Conservation (phyloP, 2,797 vertebrate species). For the Labroides dimidiatus region DNA sequence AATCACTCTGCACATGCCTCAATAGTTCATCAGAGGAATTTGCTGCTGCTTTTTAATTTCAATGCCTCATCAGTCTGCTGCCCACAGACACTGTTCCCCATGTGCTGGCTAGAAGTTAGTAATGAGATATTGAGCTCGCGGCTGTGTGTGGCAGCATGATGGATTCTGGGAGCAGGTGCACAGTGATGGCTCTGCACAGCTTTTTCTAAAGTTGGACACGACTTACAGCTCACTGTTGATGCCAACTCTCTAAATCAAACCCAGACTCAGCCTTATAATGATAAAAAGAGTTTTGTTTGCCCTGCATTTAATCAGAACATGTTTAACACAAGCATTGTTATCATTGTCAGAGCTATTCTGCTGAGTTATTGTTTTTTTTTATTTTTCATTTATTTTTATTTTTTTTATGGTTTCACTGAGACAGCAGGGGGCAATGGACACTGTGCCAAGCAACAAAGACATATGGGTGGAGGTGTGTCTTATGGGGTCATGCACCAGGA, state of each 20-base stretch:
- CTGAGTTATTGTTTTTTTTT: too few species aligned
- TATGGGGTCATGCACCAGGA: too few species aligned
- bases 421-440: too few species aligned
- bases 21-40: conserved; percentile 31
- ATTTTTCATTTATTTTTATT: too few species aligned
- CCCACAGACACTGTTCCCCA: conserved; percentile 4
- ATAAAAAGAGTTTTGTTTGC: not conserved
- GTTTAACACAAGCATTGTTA: not conserved
- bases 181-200: not conserved
- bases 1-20: conserved; percentile 4
- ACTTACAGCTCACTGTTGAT: conserved; percentile 4
- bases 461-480: too few species aligned
- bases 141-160: conserved; percentile 9
- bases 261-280: not conserved
- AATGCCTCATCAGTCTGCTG: conserved; percentile 14
- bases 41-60: conserved; percentile 33
- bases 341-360: too few species aligned
- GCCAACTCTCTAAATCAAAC: conserved; percentile 4
- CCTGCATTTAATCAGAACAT: not conserved
- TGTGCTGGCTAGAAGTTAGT: conserved; percentile 37
- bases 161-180: conserved; percentile 36
- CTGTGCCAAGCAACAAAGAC: too few species aligned
- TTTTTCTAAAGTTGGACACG: conserved; percentile 24
- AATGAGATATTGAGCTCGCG: conserved; percentile 40
- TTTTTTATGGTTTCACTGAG: too few species aligned